Conservation (phyloP, 2,113 vertebrate species). For the Tenrec ecaudatus region DNA sequence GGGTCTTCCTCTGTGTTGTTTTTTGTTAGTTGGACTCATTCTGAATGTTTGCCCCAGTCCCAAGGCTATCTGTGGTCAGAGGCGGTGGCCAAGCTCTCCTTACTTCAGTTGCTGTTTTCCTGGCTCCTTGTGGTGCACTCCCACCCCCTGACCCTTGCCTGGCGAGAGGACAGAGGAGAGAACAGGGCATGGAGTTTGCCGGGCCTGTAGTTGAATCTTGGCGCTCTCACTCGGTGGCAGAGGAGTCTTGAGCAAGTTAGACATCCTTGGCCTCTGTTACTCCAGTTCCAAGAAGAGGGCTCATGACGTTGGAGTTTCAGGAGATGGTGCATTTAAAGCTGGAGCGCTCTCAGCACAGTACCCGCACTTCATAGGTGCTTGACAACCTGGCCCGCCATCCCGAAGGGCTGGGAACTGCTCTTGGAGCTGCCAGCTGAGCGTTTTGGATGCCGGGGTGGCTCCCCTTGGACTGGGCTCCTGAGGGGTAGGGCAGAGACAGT, state of each 20-base stretch:
- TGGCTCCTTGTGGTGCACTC: neutral
- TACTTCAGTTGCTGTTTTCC: neutral
- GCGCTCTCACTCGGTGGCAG: neutral
- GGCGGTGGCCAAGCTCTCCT: too few species aligned
- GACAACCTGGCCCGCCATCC: neutral
- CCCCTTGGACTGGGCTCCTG: too few species aligned
- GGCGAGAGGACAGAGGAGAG: neutral
- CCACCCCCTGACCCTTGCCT: neutral
- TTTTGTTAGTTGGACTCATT: neutral
- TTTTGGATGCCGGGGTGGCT: neutral
- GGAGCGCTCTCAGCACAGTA: neutral
- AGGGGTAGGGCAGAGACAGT: neutral
- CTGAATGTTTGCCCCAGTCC: neutral
- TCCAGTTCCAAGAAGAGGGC: slow-evolving; percentile 4
- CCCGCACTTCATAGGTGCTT: neutral
- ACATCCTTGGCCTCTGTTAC: neutral
- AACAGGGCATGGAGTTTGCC: neutral
- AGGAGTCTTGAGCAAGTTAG: slow-evolving; percentile 6
- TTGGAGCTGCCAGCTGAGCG: neutral
- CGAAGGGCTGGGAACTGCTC: neutral
- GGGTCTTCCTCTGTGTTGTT: too few species aligned
- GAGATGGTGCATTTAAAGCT: neutral
- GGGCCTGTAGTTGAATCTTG: neutral
- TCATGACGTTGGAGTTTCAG: slow-evolving; percentile 21
- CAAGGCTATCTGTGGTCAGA: too few species aligned